Conservation (phyloP, 2,888 invertebrate species). For the Lasioglossum pauxillum region DNA sequence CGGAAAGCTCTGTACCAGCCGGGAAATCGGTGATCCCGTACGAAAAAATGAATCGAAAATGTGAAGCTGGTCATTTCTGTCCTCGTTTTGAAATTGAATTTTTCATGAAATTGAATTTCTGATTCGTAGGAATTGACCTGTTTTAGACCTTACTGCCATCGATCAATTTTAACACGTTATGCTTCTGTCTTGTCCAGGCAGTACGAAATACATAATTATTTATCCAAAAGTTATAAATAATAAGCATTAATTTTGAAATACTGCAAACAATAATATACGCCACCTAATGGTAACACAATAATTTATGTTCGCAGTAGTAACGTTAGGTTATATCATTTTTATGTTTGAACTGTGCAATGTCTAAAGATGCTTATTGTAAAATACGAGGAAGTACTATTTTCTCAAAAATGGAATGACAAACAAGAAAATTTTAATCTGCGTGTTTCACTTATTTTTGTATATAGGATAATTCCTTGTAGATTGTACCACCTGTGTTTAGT, state of each 20-base stretch:
- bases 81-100: background rate
- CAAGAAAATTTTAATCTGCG: background rate
- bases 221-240: background rate
- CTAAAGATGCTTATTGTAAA: too few relatives aligned
- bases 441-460: background rate
- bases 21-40: background rate
- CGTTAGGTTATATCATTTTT: too few relatives aligned
- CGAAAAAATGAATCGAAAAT: background rate
- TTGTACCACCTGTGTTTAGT: background rate
- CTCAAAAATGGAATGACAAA: too few relatives aligned
- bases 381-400: too few relatives aligned
- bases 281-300: too few relatives aligned
- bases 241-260: background rate
- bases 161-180: background rate
- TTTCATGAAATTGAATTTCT: background rate
- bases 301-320: too few relatives aligned
- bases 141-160: background rate
- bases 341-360: too few relatives aligned
- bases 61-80: background rate
- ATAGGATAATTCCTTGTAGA: background rate
- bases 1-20: background rate
- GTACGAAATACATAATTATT: background rate
- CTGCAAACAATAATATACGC: too few relatives aligned
- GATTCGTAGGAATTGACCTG: background rate
- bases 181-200: background rate